Percentiles rank a stretch among this genome's conserved stretches.
These are phyloP conservation scores for Pristionchus maxplancki DNA, from an alignment of 2,888 invertebrate species.

Conservation along the genomic window DNA sequence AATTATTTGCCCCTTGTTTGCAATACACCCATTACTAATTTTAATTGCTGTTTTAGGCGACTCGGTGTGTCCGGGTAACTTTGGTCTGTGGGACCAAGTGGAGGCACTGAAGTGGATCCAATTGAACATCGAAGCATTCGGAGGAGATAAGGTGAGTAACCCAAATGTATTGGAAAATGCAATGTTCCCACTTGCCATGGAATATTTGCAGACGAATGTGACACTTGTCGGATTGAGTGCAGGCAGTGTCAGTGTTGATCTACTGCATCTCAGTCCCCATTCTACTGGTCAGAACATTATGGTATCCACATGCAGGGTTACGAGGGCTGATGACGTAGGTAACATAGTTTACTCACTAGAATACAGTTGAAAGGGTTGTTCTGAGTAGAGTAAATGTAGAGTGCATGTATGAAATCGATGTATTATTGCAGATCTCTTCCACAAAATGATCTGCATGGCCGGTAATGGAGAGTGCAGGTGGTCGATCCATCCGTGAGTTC, in stretches of 20 bases:
- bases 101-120: constrained; percentile 62
- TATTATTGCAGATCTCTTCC: constrained; percentile 58
- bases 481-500: neutral
- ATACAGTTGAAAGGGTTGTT: no score
- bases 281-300: neutral
- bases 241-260: neutral
- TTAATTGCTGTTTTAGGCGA: constrained; percentile 50
- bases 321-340: neutral
- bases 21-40: no score
- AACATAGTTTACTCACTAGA: no score
- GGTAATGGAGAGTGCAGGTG: constrained; percentile 57
- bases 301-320: no score
- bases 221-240: neutral
- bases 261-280: neutral
- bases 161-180: neutral
- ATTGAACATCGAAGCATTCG: neutral
- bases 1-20: no score
- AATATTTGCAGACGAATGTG: neutral
- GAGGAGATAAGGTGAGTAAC: neutral
- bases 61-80: constrained; percentile 60
- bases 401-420: neutral
- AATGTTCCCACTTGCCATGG: neutral
- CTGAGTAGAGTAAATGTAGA: no score
- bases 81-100: constrained; percentile 63
- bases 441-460: constrained; percentile 63